Base-by-base conservation (phyloP, 1,140 invertebrate species). In the Pectinophora gossypiella region DNA sequence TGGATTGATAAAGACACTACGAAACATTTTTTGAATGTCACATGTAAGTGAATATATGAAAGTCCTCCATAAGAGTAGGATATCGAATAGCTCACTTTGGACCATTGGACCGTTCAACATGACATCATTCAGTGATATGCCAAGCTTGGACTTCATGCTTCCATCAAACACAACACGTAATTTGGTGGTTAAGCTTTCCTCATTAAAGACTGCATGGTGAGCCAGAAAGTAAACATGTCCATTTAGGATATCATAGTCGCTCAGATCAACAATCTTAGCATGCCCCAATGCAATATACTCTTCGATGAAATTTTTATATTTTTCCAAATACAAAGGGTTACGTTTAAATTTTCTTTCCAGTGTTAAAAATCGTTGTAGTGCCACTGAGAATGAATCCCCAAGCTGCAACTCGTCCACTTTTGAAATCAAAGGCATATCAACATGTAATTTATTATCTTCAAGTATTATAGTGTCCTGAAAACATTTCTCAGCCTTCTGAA, bases 101-200 rank as follows among this genome's bases (percentile, higher is more conserved):
- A 77, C 48, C 9, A 59, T 55, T 40, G 56, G 57, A 2, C 55
- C 71, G 23, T 65, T 68, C 35, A 64, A 42, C 42, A 78, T 42
- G 2, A 69, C 47, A 40, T 83, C 73, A 61, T 85, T 88, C 2
- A 88, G 38, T 1, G 70, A 76, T 15, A 49, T 23, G 0, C 62
- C 64, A 5, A 23, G 53, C 5, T 46, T 48, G 4, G 63, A 62
- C 27, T 65, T 64, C 27, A 60, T 56, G 9, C 60, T 66, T 18
- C 60, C 73, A 48, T 82, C 65, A 54, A 84, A 85, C 0, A 87
- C 82, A 6, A 84, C 73, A 18, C 80, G 40, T 0, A 77, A 19
- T 45, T 72, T 72, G 0, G 80, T 75, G 1, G 67, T 73, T 12
- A 45, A 54, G n/a, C 56, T 72, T 0, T 35, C 47, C 18, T 64